phyloP scores from a whole-genome alignment of 2,113 vertebrate genomes.

The Origma solitaria region DNA sequence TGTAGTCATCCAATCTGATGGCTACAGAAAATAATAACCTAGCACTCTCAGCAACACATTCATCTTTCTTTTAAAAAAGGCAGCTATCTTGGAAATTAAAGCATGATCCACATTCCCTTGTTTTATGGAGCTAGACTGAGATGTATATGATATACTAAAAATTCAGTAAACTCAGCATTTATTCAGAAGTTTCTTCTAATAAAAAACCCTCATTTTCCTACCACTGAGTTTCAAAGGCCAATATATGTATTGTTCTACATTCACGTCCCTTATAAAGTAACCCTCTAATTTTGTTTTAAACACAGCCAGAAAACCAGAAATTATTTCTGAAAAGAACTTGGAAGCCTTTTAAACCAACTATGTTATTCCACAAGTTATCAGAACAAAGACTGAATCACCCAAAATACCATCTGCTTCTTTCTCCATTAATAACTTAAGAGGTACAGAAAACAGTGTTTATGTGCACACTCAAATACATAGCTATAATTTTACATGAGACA shows the following conservation, averaged over 20 bases:
- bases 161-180: neutral
- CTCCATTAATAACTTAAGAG: neutral
- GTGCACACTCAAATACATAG: neutral
- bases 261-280: neutral
- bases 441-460: neutral
- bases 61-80: neutral
- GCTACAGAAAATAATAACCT: neutral
- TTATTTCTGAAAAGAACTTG: neutral
- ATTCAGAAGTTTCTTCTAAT: neutral
- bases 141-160: neutral
- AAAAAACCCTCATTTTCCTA: neutral
- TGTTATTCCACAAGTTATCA: neutral
- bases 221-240: neutral
- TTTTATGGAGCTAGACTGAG: neutral
- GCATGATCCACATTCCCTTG: neutral
- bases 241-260: neutral
- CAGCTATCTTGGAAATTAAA: neutral
- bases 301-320: neutral
- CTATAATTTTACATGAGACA: neutral
- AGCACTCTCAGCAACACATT: neutral
- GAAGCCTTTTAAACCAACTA: neutral
- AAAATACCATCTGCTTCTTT: neutral
- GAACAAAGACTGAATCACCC: neutral
- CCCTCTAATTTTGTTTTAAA: neutral
- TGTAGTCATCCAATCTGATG: fast-evolving